Conservation (phyloP, 2,113 vertebrate species). For the Azemiops feae region DNA sequence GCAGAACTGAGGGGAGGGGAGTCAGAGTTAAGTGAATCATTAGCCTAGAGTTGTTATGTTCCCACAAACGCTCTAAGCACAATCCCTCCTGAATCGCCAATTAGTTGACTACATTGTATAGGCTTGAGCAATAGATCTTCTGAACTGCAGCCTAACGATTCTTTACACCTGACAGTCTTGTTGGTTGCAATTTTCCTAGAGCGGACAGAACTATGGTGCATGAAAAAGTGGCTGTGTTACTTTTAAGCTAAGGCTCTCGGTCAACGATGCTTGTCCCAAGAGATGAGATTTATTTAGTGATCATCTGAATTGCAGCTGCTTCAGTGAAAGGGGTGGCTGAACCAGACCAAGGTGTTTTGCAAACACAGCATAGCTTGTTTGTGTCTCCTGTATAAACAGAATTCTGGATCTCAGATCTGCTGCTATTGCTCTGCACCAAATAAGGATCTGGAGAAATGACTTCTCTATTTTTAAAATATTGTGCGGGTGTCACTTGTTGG, state of each 20-base stretch:
- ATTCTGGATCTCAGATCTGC: constrained; percentile 36
- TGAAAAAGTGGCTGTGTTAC: not conserved
- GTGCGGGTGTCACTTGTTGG: constrained; percentile 43
- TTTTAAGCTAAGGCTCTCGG: not conserved
- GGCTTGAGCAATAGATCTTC: not conserved
- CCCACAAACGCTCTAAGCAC: not conserved
- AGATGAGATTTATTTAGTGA: constrained; percentile 57
- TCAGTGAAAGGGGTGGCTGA: constrained; percentile 40
- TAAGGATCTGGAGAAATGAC: constrained; percentile 56
- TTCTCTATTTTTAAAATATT: constrained; percentile 58
- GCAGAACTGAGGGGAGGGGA: not conserved
- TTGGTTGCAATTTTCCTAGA: not conserved
- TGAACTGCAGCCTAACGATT: not conserved
- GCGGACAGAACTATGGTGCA: not conserved
- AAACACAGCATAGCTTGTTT: constrained; percentile 48
- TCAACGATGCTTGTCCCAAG: not conserved
- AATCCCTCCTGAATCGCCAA: not conserved
- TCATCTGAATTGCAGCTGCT: constrained; percentile 56
- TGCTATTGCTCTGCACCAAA: constrained; percentile 54
- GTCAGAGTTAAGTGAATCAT: not conserved
- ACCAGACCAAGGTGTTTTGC: constrained; percentile 55
- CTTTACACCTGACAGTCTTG: not conserved
- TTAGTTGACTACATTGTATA: not conserved
- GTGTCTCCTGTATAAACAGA: constrained; percentile 58
- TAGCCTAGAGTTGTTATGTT: not conserved